Evolutionary conservation across 2,797 vertebrate genomes (phyloP).

Genomic region (Pangasius mekongensis): DNA sequence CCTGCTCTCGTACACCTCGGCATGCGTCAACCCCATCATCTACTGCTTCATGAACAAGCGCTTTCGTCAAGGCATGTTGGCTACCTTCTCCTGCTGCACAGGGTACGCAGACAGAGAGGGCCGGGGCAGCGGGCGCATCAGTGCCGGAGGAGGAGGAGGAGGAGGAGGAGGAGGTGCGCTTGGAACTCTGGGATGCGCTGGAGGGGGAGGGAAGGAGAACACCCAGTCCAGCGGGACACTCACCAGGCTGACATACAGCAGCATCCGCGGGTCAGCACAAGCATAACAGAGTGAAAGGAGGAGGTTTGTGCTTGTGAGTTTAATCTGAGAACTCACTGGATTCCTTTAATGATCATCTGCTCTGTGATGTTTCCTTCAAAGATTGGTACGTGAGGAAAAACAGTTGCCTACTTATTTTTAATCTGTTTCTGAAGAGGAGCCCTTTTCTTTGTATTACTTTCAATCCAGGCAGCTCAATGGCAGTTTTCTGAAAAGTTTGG

Average conservation of each 20-base stretch:
- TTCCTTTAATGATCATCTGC: not conserved
- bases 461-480: not conserved
- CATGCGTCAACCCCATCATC: constrained; percentile 95
- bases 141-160: constrained; percentile 29
- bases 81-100: constrained; percentile 85
- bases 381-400: not conserved
- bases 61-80: constrained; percentile 87
- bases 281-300: constrained; percentile 52
- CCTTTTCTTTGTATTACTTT: not conserved
- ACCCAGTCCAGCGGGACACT: constrained; percentile 71
- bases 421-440: not conserved
- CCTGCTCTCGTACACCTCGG: constrained; percentile 92
- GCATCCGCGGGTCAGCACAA: constrained; percentile 70
- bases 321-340: not conserved
- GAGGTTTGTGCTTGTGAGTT: not conserved
- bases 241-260: constrained; percentile 80
- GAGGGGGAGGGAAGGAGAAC: constrained; percentile 71
- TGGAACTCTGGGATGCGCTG: constrained; percentile 44
- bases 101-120: not conserved
- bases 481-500: not conserved
- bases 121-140: constrained; percentile 31
- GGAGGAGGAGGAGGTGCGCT: not conserved
- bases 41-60: constrained; percentile 99
- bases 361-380: not conserved
- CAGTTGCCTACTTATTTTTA: not conserved